Evolutionary conservation across 2,888 invertebrate species (phyloP), one percentile per base, ranked within the genome.

Genomic region (Spilarctia lutea): DNA sequence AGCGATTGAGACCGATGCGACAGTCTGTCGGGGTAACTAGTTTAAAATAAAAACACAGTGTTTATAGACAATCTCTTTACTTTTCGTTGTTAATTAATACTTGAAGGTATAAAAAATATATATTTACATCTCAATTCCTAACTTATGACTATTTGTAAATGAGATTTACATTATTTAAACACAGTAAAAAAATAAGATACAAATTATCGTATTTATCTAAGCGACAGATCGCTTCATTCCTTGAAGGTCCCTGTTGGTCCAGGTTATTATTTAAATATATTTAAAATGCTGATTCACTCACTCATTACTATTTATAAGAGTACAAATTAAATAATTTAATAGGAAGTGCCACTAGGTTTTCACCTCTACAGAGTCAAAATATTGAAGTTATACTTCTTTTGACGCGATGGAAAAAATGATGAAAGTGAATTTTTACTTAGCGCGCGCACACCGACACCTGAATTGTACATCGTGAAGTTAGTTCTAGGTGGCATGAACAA

Each of bases 61-160:
- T 80, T 75, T 71, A 78, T 80, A 83, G 77, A 85, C 83, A 85
- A 88, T 85, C 82, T 85, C 78, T 88, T 83, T 88, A 85, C 86
- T 88, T 30, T 86, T 90, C 87, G 86, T 86, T 88, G 83, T 88
- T 88, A 87, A 88, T 88, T 92, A 92, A 92, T 92, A 92, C 91
- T 92, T 91, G 87, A 85, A 85, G 88, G 88, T 90, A 86, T 85
- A 88, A 88, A 56, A 89, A 89, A 85, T 85, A 91, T 90, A 89
- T 90, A 91, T 81, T 81, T 81, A 89, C 84, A 87, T 76, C 80
- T 71, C 79, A 74, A 74, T 79, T 75, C 81, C 81, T 85, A 80
- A 75, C 83, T 81, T 86, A 84, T 81, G 83, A 83, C 82, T 81
- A 82, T 74, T 71, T 70, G 35, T 56, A 39, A 70, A n/a, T 35